Conservation (phyloP, 2,888 invertebrate genomes). For the Marronus borbonicus region DNA sequence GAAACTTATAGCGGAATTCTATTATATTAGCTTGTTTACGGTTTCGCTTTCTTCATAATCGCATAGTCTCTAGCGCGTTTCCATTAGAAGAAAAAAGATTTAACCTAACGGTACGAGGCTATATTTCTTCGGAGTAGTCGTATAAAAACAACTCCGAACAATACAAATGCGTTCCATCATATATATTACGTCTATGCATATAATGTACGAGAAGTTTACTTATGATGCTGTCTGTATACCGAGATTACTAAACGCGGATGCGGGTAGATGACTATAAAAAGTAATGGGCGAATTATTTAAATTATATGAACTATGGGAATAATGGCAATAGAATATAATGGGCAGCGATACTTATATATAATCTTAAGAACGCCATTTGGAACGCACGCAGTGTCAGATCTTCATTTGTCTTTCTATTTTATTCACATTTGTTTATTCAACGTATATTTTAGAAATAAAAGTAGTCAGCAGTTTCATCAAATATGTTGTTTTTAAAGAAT, state of each 20-base stretch:
- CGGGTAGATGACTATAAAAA: conserved; percentile 10
- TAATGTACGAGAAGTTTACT: background rate
- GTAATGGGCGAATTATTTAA: conserved; percentile 39
- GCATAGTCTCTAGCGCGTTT: conserved; percentile 25
- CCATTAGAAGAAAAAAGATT: conserved; percentile 40
- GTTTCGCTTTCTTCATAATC: conserved; percentile 42
- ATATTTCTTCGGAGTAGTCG: conserved; percentile 14
- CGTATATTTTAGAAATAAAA: no score
- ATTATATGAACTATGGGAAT: conserved; percentile 5
- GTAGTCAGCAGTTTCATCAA: no score
- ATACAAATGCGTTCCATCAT: conserved; percentile 1
- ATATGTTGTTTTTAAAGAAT: no score
- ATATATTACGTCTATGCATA: background rate
- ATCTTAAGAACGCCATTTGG: no score
- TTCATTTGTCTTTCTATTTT: no score
- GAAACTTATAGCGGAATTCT: conserved; percentile 28
- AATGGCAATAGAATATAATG: conserved; percentile 16
- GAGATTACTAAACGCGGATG: conserved; percentile 15
- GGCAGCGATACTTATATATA: no score
- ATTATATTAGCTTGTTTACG: conserved; percentile 36
- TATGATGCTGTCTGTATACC: background rate
- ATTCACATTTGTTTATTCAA: no score
- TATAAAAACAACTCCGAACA: conserved; percentile 25
- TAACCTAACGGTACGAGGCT: conserved; percentile 30
- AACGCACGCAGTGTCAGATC: no score